These are phyloP conservation scores for Episyrphus balteatus DNA, from an alignment of 1,140 invertebrate genomes.

Conservation along the genomic window DNA sequence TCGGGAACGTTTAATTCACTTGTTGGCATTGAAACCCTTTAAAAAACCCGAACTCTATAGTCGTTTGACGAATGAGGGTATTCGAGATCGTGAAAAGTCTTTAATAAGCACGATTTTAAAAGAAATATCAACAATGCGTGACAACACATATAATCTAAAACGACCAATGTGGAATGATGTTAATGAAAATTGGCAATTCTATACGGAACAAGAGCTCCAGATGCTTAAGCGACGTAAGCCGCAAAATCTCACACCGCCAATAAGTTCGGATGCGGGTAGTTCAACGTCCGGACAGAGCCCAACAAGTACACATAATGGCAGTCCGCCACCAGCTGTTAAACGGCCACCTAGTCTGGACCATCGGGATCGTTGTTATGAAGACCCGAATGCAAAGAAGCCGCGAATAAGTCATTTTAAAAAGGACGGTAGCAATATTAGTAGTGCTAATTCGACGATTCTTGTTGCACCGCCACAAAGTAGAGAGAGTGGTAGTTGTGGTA, in stretches of 20 bases:
- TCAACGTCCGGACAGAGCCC: conserved; percentile 51
- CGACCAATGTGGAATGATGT: conserved; percentile 85
- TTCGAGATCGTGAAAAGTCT: conserved; percentile 70
- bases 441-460: not conserved
- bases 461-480: not conserved
- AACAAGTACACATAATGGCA: conserved; percentile 54
- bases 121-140: conserved; percentile 65
- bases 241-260: conserved; percentile 75
- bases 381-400: conserved; percentile 58
- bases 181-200: conserved; percentile 88
- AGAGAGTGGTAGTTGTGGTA: conserved; percentile 3
- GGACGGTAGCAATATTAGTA: conserved; percentile 10
- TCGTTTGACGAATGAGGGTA: conserved; percentile 71
- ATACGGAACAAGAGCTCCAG: conserved; percentile 75
- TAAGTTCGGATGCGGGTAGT: conserved; percentile 63
- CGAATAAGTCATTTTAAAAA: conserved; percentile 70
- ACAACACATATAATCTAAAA: conserved; percentile 78
- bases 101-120: conserved; percentile 62
- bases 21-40: conserved; percentile 80
- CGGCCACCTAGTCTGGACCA: conserved; percentile 20
- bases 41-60: conserved; percentile 83
- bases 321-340: conserved; percentile 40
- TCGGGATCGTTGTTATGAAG: conserved; percentile 40
- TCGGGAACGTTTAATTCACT: conserved; percentile 78
- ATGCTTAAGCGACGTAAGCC: conserved; percentile 79